phyloP scores from a whole-genome alignment of 2,888 invertebrate genomes.

The Philhelius pedissequus region DNA sequence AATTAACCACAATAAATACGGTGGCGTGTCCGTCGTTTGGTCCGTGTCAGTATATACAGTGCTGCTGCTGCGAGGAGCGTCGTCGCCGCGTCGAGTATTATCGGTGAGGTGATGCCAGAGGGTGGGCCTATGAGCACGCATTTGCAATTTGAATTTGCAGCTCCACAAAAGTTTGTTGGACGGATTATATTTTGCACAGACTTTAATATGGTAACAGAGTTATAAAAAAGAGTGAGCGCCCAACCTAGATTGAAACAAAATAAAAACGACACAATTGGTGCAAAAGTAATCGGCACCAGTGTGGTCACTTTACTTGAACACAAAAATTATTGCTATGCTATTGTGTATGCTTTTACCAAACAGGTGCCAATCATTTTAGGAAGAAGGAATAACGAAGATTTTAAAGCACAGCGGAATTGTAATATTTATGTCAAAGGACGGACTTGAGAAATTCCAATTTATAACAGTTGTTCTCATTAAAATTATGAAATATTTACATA shows the following conservation, averaged over 20 bases:
- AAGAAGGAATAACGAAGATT: too few relatives aligned
- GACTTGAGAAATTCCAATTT: too few relatives aligned
- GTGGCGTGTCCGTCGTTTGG: slow-evolving; percentile 49
- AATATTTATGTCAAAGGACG: too few relatives aligned
- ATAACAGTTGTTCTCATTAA: too few relatives aligned
- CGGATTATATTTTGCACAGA: neutral
- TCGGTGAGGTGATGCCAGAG: neutral
- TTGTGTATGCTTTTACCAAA: too few relatives aligned
- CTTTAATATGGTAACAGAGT: neutral
- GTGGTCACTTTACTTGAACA: too few relatives aligned
- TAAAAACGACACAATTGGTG: neutral
- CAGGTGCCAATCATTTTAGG: too few relatives aligned
- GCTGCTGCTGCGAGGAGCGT: neutral
- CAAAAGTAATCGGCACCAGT: too few relatives aligned
- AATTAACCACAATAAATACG: slow-evolving; percentile 70
- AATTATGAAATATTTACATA: too few relatives aligned
- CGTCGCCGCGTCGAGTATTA: neutral
- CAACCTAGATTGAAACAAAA: slow-evolving; percentile 20
- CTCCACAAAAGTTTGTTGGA: neutral
- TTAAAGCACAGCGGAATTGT: too few relatives aligned
- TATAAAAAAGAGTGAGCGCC: neutral
- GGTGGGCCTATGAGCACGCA: slow-evolving; percentile 52
- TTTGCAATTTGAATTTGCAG: slow-evolving; percentile 63
- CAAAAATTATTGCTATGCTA: too few relatives aligned
- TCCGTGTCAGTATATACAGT: slow-evolving; percentile 39